Conservation (phyloP, 2,797 vertebrate genomes). For the Bovichtus variegatus region DNA sequence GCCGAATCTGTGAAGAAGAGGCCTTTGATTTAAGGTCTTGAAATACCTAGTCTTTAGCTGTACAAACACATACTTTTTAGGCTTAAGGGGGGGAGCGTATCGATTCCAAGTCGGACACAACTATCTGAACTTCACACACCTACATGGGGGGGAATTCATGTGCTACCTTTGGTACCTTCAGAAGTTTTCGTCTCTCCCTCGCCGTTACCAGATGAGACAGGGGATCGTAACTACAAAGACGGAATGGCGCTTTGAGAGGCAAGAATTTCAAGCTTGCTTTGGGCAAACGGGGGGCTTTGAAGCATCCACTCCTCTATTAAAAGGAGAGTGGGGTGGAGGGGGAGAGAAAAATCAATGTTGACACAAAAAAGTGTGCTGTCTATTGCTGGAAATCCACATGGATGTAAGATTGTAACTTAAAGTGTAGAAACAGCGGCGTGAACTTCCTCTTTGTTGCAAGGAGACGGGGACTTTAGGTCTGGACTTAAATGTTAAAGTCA, state of each 20-base stretch:
- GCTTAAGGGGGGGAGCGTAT: constrained; percentile 78
- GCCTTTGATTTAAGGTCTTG: constrained; percentile 77
- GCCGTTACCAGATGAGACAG: constrained; percentile 87
- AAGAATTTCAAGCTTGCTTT: constrained; percentile 91
- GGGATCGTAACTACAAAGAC: constrained; percentile 89
- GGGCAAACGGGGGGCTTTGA: constrained; percentile 86
- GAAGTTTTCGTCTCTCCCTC: constrained; percentile 86
- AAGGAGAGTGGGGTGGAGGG: constrained; percentile 73
- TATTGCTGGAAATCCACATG: constrained; percentile 75
- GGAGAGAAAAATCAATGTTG: constrained; percentile 86
- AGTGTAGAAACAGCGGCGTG: constrained; percentile 52
- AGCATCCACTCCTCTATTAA: constrained; percentile 79
- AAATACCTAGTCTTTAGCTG: constrained; percentile 77
- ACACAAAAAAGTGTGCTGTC: constrained; percentile 80
- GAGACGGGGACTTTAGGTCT: constrained; percentile 19
- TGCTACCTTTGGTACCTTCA: constrained; percentile 89
- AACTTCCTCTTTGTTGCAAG: constrained; percentile 32
- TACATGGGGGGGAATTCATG: constrained; percentile 75
- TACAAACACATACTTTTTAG: constrained; percentile 74
- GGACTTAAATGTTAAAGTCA: neutral
- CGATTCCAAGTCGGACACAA: constrained; percentile 81
- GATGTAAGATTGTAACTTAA: constrained; percentile 64
- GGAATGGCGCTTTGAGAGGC: constrained; percentile 88
- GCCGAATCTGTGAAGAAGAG: constrained; percentile 69
- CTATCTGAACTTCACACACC: constrained; percentile 82